A percentile compares a stretch with the other conserved stretches of the same genome.
Evolutionary conservation across 1,140 invertebrate species (phyloP).

Genomic region (Micrasema minimum): DNA sequence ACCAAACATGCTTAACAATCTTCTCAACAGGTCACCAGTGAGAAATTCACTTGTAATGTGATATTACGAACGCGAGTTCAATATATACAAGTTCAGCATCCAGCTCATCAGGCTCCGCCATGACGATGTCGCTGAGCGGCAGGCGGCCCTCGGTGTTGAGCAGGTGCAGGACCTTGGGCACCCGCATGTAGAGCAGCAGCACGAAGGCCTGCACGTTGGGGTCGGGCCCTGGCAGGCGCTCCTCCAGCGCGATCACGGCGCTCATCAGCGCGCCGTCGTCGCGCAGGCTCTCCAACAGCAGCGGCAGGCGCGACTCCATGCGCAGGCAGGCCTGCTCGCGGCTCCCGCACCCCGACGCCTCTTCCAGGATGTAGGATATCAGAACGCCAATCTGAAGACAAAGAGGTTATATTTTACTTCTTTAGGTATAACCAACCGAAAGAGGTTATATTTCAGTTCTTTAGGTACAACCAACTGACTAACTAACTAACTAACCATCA

Average conservation of each 20-base stretch:
- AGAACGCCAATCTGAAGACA: constrained; percentile 67
- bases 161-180: constrained; percentile 63
- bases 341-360: constrained; percentile 68
- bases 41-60: no score
- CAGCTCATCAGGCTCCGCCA: constrained; percentile 40
- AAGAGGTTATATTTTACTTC: no score
- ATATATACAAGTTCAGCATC: constrained; percentile 46
- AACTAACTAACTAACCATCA: no score
- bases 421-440: no score
- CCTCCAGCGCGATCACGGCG: constrained; percentile 63
- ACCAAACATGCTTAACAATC: no score
- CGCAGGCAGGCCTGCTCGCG: constrained; percentile 59
- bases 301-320: constrained; percentile 74
- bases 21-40: no score
- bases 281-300: constrained; percentile 77
- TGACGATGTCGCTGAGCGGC: constrained; percentile 48
- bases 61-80: no score
- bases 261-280: constrained; percentile 67
- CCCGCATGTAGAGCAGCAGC: constrained; percentile 72
- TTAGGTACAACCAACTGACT: no score
- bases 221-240: constrained; percentile 55
- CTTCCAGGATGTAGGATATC: constrained; percentile 80
- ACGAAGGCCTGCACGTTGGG: constrained; percentile 63
- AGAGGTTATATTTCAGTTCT: no score
- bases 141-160: constrained; percentile 57